Percentiles rank a stretch among this genome's conserved stretches.
These are phyloP conservation scores for Thomomys bottae DNA, from an alignment of 2,113 vertebrate species.

Conservation along the genomic window DNA sequence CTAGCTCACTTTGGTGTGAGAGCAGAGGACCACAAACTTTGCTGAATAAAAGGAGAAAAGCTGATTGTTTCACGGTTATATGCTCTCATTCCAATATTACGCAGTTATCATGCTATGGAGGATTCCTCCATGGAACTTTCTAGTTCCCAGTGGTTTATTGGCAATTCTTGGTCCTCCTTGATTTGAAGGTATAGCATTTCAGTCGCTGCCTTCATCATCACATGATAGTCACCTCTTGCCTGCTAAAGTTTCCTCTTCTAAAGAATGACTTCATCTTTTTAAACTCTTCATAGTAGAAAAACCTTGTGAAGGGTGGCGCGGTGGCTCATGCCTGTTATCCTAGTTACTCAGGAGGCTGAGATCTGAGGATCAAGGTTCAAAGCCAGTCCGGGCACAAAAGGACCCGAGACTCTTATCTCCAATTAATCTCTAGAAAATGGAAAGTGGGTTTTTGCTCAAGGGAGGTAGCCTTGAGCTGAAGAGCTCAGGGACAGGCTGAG, in stretches of 20 bases:
- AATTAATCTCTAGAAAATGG: no score
- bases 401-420: no score
- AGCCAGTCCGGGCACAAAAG: no score
- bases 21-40: background rate
- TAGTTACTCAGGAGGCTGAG: no score
- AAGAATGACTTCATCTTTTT: background rate
- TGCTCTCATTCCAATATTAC: background rate
- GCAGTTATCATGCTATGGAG: background rate
- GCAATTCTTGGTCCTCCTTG: background rate
- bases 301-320: no score
- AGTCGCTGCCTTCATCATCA: background rate
- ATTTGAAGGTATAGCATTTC: background rate
- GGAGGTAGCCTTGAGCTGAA: no score
- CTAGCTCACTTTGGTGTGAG: background rate
- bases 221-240: rapidly evolving
- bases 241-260: background rate
- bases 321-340: no score
- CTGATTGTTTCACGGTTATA: background rate
- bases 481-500: no score
- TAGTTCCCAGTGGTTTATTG: background rate
- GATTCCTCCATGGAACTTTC: background rate
- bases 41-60: background rate
- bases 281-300: no score
- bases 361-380: no score
- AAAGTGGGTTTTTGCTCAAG: no score